Evolutionary conservation across 2,113 vertebrate genomes (phyloP).

Genomic region (Onychostruthus taczanowskii): DNA sequence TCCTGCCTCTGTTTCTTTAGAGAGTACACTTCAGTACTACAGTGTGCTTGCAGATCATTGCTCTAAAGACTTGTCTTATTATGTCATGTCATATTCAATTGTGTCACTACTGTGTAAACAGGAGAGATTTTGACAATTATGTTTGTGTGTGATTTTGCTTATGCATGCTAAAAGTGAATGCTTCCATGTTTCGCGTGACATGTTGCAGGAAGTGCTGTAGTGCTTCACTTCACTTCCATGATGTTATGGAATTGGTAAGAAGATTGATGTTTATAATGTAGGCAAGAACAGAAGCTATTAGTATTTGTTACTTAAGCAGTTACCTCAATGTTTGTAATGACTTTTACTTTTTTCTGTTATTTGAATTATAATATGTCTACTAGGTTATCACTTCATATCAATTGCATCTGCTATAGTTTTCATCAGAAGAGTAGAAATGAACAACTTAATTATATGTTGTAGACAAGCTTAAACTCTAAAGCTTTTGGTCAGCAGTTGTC

Average conservation of each 20-base stretch:
- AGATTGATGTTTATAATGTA: neutral
- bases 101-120: neutral
- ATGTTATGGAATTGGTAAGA: neutral
- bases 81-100: neutral
- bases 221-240: neutral
- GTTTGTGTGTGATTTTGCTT: neutral
- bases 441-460: neutral
- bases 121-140: neutral
- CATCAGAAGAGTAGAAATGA: neutral
- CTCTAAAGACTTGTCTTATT: neutral
- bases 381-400: neutral
- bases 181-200: neutral
- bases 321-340: neutral
- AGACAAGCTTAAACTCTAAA: neutral
- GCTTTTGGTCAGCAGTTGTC: neutral
- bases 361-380: neutral
- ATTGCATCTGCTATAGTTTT: neutral
- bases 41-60: neutral
- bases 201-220: neutral
- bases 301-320: neutral
- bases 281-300: neutral
- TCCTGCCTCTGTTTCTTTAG: neutral
- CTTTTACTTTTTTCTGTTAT: neutral
- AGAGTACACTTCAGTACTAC: neutral
- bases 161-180: neutral